A percentile compares a stretch with the other conserved stretches of the same genome.
These are phyloP conservation scores for Montifringilla adamsi DNA, from an alignment of 2,113 vertebrate species.

Conservation along the genomic window DNA sequence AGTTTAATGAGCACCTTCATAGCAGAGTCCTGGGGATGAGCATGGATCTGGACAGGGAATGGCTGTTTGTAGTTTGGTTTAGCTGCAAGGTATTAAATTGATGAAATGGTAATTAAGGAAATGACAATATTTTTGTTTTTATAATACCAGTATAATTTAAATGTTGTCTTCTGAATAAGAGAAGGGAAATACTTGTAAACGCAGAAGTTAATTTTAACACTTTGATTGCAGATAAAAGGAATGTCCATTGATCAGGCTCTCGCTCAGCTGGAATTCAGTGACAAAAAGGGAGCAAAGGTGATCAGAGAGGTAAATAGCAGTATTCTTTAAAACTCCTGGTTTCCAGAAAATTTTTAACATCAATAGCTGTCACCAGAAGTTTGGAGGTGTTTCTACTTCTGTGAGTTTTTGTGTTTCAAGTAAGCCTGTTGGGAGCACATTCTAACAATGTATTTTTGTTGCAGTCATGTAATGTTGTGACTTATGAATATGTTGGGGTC, in stretches of 20 bases:
- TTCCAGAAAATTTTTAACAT: neutral
- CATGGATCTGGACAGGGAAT: neutral
- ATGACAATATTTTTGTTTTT: neutral
- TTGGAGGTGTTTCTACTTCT: neutral
- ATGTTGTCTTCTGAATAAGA: neutral
- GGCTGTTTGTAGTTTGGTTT: neutral
- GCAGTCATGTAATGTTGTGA: neutral
- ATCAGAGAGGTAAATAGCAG: constrained; percentile 85
- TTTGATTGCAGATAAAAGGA: constrained; percentile 82
- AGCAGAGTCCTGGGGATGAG: neutral
- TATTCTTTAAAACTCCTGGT: neutral
- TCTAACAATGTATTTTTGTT: neutral
- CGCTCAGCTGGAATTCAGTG: constrained; percentile 89
- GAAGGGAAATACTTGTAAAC: neutral
- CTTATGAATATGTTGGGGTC: neutral
- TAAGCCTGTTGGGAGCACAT: neutral
- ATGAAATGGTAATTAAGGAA: neutral
- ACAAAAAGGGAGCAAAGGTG: constrained; percentile 94
- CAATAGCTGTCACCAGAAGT: neutral
- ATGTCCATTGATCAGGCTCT: constrained; percentile 93
- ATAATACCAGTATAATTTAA: neutral
- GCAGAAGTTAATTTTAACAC: neutral
- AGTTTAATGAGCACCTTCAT: neutral
- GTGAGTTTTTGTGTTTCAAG: neutral
- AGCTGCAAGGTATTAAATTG: neutral